Evolutionary conservation across 1,140 invertebrate genomes (phyloP).

Genomic region (Hyles vespertilio): DNA sequence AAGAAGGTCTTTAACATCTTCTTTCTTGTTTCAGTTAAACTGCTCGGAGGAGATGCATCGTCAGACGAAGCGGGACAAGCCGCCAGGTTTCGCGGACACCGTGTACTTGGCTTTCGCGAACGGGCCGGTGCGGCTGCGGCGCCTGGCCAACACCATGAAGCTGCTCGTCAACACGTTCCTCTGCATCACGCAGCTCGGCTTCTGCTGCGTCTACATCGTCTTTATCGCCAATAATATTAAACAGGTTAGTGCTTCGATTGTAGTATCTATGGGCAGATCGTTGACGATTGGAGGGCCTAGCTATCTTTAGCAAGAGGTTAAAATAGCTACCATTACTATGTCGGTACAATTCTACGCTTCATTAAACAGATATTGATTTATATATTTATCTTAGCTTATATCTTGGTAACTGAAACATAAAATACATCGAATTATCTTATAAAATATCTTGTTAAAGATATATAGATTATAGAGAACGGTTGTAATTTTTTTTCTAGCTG

Average conservation of each 20-base stretch:
- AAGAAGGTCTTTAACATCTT: background rate
- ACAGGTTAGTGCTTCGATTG: constrained; percentile 74
- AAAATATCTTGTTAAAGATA: no score
- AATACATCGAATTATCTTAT: no score
- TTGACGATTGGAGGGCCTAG: no score
- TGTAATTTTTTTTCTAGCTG: no score
- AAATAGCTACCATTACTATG: no score
- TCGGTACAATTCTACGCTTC: no score
- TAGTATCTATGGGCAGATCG: background rate
- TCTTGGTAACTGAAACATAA: no score
- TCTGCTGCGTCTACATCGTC: constrained; percentile 96
- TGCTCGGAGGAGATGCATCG: constrained; percentile 81
- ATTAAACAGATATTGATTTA: no score
- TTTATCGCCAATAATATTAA: constrained; percentile 91
- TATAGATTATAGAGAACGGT: no score
- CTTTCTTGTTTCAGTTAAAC: constrained; percentile 74
- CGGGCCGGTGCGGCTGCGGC: constrained; percentile 79
- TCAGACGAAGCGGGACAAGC: constrained; percentile 66
- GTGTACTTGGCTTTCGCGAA: constrained; percentile 85
- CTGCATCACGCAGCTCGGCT: constrained; percentile 93
- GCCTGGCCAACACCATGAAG: constrained; percentile 78
- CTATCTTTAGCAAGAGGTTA: no score
- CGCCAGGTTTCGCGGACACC: constrained; percentile 85
- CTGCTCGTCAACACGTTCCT: constrained; percentile 86
- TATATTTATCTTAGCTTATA: no score